A percentile compares a stretch with the other conserved stretches of the same genome.
Evolutionary conservation across 2,797 vertebrate species (phyloP).

Genomic region (Parambassis ranga): DNA sequence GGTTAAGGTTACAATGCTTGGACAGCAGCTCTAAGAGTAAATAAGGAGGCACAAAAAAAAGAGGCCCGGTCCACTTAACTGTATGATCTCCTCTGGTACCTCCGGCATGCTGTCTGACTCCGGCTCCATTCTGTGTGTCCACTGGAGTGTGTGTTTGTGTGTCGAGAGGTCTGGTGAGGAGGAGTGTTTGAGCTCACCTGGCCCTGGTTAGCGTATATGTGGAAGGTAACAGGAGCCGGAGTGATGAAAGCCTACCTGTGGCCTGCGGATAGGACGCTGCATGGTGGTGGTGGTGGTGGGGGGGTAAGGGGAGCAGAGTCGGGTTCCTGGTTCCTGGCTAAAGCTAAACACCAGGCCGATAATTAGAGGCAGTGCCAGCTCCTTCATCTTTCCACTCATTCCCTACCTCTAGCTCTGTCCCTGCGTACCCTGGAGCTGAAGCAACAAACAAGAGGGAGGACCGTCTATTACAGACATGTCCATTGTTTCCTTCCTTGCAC

Average conservation of each 20-base stretch:
- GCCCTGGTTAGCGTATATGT: conserved; percentile 80
- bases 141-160: conserved; percentile 46
- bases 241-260: conserved; percentile 78
- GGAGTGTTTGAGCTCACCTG: conserved; percentile 68
- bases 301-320: conserved; percentile 65
- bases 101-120: conserved; percentile 76
- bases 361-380: conserved; percentile 58
- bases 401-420: neutral
- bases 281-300: conserved; percentile 30
- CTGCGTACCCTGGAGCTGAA: too few species aligned
- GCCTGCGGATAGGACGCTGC: conserved; percentile 60
- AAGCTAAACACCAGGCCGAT: conserved; percentile 67
- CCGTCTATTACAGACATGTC: too few species aligned
- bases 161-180: conserved; percentile 29
- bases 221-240: conserved; percentile 79
- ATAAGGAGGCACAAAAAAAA: conserved; percentile 41
- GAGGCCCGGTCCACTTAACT: conserved; percentile 81
- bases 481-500: too few species aligned
- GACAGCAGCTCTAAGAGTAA: conserved; percentile 25
- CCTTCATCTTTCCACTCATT: conserved; percentile 24
- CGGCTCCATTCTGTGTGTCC: conserved; percentile 77
- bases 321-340: conserved; percentile 78
- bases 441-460: too few species aligned
- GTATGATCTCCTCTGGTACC: conserved; percentile 74
- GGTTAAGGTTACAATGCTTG: conserved; percentile 48